Conservation (phyloP, 2,797 vertebrate species). For the Pipistrellus nathusii region DNA sequence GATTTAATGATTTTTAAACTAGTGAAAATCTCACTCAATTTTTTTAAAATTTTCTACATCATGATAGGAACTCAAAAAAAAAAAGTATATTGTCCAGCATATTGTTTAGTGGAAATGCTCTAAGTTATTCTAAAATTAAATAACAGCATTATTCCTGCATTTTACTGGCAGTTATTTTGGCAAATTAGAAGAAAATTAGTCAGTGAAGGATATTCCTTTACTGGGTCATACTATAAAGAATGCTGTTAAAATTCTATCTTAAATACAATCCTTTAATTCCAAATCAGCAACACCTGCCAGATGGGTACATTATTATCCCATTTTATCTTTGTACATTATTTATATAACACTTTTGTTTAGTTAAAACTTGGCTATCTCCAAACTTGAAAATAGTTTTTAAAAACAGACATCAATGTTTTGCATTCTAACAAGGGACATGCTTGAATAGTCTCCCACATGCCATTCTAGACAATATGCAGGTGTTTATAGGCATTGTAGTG, state of each 20-base stretch:
- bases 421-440: constrained; percentile 32
- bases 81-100: neutral
- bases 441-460: neutral
- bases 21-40: neutral
- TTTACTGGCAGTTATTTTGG: constrained; percentile 34
- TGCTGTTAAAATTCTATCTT: constrained; percentile 6
- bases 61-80: neutral
- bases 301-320: neutral
- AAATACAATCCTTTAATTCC: constrained; percentile 15
- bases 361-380: constrained; percentile 51
- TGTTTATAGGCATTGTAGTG: neutral
- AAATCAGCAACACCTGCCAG: constrained; percentile 47
- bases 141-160: neutral
- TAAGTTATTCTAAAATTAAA: constrained; percentile 48
- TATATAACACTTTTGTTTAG: constrained; percentile 30
- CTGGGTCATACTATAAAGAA: neutral
- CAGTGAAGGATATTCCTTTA: constrained; percentile 26
- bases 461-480: neutral
- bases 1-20: neutral
- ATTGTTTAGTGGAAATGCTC: neutral
- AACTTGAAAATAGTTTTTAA: constrained; percentile 30
- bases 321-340: constrained; percentile 48
- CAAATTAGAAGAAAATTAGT: constrained; percentile 24
- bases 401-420: neutral
- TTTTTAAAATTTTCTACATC: neutral